Percentiles rank a stretch among this genome's conserved stretches.
phyloP scores from a whole-genome alignment of 2,797 vertebrate genomes.

The Myotis pilosus region DNA sequence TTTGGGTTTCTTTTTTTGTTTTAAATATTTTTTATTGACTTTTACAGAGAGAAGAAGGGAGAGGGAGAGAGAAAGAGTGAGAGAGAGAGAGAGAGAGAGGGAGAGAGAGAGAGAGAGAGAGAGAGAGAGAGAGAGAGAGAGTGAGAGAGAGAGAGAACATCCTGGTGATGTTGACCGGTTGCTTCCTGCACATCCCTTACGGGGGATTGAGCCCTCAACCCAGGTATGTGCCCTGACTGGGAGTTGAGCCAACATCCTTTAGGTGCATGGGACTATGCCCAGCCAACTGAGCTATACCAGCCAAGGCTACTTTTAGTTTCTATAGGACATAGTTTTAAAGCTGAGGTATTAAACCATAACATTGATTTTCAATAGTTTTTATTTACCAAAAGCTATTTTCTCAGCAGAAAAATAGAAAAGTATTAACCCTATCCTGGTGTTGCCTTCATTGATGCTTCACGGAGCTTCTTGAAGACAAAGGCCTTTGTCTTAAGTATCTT shows the following conservation, averaged over 20 bases:
- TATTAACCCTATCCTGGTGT: background rate
- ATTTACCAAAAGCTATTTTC: background rate
- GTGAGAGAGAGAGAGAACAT: background rate
- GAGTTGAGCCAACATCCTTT: background rate
- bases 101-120: background rate
- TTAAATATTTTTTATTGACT: background rate
- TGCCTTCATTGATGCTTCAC: background rate
- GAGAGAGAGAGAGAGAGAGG: too few relatives aligned
- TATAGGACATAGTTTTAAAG: background rate
- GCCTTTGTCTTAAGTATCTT: background rate
- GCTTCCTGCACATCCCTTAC: background rate
- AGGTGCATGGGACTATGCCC: background rate
- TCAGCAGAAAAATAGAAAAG: background rate
- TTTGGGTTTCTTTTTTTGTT: background rate
- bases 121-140: background rate
- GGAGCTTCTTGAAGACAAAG: background rate
- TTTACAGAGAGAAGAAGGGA: background rate
- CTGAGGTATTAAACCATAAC: background rate
- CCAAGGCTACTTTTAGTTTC: background rate
- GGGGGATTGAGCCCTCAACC: background rate
- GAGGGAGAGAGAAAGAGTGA: too few relatives aligned
- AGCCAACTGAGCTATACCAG: background rate
- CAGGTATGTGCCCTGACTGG: background rate
- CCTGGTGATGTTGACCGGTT: background rate
- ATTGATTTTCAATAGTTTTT: constrained; percentile 2